phyloP scores from a whole-genome alignment of 53 echinoderm and acorn worm species.

The Stichopus horrens region DNA sequence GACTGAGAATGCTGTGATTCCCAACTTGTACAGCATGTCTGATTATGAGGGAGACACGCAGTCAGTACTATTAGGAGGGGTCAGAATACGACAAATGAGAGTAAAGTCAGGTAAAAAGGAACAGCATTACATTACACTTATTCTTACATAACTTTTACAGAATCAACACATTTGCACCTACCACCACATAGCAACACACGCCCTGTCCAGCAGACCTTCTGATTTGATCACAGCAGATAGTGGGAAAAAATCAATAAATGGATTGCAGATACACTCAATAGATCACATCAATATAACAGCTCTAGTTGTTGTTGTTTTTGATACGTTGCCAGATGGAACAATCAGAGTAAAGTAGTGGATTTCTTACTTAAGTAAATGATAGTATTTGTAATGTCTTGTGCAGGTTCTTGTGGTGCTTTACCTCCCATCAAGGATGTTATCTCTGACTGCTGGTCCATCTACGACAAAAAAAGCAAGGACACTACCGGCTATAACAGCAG shows the following conservation, averaged over 20 bases:
- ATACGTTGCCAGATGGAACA: no score
- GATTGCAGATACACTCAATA: no score
- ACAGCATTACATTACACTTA: not conserved
- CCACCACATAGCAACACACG: no score
- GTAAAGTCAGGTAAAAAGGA: conserved; percentile 60
- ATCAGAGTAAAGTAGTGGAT: no score
- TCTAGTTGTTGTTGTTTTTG: no score
- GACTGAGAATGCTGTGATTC: conserved; percentile 64
- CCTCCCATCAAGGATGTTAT: conserved; percentile 17
- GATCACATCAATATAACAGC: no score
- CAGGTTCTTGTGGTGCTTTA: conserved; percentile 52
- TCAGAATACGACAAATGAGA: conserved; percentile 77
- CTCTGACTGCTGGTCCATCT: conserved; percentile 57
- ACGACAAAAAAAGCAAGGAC: conserved; percentile 56
- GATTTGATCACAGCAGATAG: no score
- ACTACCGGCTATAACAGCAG: conserved; percentile 62
- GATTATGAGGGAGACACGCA: conserved; percentile 59
- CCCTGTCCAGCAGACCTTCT: no score
- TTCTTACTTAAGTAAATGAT: no score
- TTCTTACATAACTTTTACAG: no score
- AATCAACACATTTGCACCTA: no score
- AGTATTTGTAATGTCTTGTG: not conserved
- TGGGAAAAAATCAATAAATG: no score
- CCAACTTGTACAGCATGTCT: conserved; percentile 63
- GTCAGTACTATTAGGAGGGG: conserved; percentile 67